Evolutionary conservation across 1,140 invertebrate species (phyloP), one percentile per base, ranked within the genome.

Genomic region (Wasmannia auropunctata): DNA sequence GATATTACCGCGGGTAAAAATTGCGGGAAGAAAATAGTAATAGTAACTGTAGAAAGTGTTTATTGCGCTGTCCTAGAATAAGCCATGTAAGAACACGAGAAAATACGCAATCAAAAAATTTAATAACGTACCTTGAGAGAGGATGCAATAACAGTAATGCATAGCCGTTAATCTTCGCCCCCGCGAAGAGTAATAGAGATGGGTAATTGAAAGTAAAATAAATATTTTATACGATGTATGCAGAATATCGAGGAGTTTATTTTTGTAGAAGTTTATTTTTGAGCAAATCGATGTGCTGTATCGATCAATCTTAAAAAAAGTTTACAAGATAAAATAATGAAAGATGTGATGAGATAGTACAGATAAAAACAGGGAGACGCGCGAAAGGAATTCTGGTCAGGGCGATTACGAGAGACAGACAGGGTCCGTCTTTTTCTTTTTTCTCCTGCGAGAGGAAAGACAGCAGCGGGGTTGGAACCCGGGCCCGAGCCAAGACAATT

Each of bases 401-500:
- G 37, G 58, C 22, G 62, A 49, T 54, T 43, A 58, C 37, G 16
- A 31, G 1, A 31, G 58, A 70, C 22, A 49, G 60, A 54, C 19
- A 34, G 40, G 19, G 37, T 67, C n/a, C 8, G 83, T 34, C 25
- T 67, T 70, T 51, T 65, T 34, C n/a, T n/a, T n/a, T 65, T 75
- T 14, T 16, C 58, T 11, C 10, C 7, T 31, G 7, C 14, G 10
- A 46, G 58, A 10, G 16, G 11, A 69, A 31, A 37, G 72, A 46
- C 51, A n/a, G 40, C 6, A 10, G 37, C 31, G 49, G 34, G 60
- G 43, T 25, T 14, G 67, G 25, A 51, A 40, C 43, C 19, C 51
- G 4, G 28, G 80, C 54, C 65, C 81, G 90, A 87, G 86, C 85
- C 91, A 91, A 94, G 86, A 87, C 92, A 91, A 94, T 94, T 94